These are phyloP conservation scores for Balearica regulorum DNA, from an alignment of 2,797 vertebrate genomes.

Conservation along the genomic window DNA sequence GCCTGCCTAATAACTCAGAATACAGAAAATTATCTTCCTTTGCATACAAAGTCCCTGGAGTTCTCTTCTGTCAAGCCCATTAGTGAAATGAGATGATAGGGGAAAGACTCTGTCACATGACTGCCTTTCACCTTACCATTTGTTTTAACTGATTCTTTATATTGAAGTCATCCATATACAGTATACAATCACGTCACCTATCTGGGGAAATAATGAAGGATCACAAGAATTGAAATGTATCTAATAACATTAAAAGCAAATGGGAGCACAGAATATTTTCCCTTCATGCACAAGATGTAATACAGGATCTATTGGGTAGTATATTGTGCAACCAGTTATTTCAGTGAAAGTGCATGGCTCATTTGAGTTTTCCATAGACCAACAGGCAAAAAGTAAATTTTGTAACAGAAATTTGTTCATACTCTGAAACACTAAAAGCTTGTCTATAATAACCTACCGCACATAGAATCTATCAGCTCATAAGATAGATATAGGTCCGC, in stretches of 20 bases:
- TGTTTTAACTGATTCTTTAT: neutral
- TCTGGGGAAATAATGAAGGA: too few species aligned
- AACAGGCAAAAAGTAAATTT: neutral
- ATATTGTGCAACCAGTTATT: neutral
- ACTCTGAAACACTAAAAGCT: neutral
- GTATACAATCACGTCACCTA: accelerated
- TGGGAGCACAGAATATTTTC: neutral
- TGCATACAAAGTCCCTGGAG: neutral
- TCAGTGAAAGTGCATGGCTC: neutral
- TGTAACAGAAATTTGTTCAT: neutral
- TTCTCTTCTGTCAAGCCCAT: neutral
- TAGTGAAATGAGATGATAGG: neutral
- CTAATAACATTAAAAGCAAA: neutral
- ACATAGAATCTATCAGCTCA: neutral
- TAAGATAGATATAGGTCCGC: neutral
- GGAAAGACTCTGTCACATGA: neutral
- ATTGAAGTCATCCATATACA: neutral
- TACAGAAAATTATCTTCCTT: neutral
- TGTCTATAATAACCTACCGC: neutral
- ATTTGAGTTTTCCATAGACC: neutral
- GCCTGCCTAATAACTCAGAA: neutral
- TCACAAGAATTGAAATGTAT: neutral
- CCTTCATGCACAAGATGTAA: neutral
- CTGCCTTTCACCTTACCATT: neutral
- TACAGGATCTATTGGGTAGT: neutral